Evolutionary conservation across 2,888 invertebrate genomes (phyloP), one percentile per base, ranked within the genome.

Genomic region (Acronicta aceris): DNA sequence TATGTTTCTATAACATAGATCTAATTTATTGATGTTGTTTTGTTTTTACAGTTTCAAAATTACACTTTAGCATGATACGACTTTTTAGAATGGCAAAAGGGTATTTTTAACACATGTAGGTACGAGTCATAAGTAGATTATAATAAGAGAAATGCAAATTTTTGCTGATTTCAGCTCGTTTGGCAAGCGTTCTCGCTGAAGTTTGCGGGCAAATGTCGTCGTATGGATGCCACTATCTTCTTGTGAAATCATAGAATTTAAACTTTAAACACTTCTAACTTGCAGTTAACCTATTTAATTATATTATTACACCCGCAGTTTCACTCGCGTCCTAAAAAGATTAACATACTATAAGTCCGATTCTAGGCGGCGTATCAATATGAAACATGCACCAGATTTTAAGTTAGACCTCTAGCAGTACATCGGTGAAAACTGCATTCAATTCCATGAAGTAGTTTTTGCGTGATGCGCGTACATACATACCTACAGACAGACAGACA

Each of bases 151-250:
- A 5, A 10, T 33, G 21, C 5, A 47, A 27, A 17, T 58, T 58
- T 67, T 45, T 48, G 33, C 8, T 33, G 52, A 27, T 50, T 49
- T 40, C 13, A 50, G 10, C 40, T 50, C 57, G 40, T 71, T 64
- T 59, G 56, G 62, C 68, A 70, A 38, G 21, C 10, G 13, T 59
- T 47, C 25, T 21, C 15, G 25, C 25, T 50, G 33, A 27, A 48
- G 56, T 47, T 53, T 33, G 58, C 10, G 45, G 60, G 63, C 73
- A 67, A 73, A 76, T 62, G 38, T 55, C 46, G 41, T 67, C 57
- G 38, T 54, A 51, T 30, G 48, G 16, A 52, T 52, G 46, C n/a
- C 16, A 50, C 51, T 49, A 60, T 60, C 42, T 52, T 48, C 30
- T 13, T 40, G 15, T n/a, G 12, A 47, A 46, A 48, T 30, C 16